Evolutionary conservation across 2,797 vertebrate species (phyloP), one percentile per base, ranked within the genome.

Genomic region (Hylomyscus alleni): DNA sequence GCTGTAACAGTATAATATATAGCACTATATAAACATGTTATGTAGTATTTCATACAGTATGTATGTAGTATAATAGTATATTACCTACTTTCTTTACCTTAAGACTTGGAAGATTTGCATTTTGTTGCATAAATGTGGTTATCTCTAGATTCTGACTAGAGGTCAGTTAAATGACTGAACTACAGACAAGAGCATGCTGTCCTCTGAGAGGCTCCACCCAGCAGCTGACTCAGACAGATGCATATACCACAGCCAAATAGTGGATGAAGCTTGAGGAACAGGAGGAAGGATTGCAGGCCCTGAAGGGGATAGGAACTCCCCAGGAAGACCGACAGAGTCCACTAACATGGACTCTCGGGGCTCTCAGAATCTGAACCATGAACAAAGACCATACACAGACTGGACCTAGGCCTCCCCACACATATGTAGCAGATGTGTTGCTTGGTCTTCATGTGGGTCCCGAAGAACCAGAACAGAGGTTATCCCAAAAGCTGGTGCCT

Each of bases 91-190:
- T 80, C 50, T 94, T 83, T 84, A 90, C 31, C 37, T 80, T 37
- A 89, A 76, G 56, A 85, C 87, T 93, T 89, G 47, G 22, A 94
- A 85, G 52, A 44, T 82, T 75, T 50, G 65, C 84, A 69, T 72
- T 88, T 5, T 91, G 6, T 29, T 86, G 34, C 73, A 20, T 92
- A 80, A 58, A 37, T 93, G 22, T 58, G 76, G 75, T 82, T 54
- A 60, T 54, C 50, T 92, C 52, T 14, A 29, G 12, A 29, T 91
- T 83, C 58, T 81, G 58, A 78, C 12, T 77, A 17, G n/a, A 93
- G 54, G 29, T 85, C 26, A 56, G 54, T 72, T 75, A n/a, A 34
- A 81, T 83, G 81, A 44, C 60, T 69, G 75, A 95, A 81, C 54
- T 72, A 37, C 17, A 37, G 67, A 72, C 34, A 72, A 34, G 34